Percentiles rank a stretch among this genome's conserved stretches.
Conservation (phyloP, 2,888 invertebrate species). For the Heliconius cydno region DNA sequence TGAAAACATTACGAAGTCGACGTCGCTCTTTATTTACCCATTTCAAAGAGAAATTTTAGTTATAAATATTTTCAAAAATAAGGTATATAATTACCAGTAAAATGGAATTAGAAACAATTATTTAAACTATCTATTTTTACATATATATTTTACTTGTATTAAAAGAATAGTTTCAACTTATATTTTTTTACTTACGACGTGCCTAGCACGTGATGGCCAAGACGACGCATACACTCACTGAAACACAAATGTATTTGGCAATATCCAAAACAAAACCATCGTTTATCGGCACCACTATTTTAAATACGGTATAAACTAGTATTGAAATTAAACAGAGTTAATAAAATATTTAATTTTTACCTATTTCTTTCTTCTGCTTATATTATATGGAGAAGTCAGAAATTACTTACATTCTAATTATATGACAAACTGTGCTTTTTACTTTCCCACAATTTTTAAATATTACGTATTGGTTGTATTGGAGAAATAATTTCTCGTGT, state of each 20-base stretch:
- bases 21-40: background rate
- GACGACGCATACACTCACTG: background rate
- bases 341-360: too few relatives aligned
- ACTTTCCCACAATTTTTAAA: too few relatives aligned
- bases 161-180: background rate
- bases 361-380: too few relatives aligned
- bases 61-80: background rate
- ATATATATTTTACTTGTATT: background rate
- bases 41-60: background rate
- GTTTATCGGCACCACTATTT: background rate
- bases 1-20: background rate
- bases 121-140: background rate
- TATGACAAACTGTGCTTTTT: too few relatives aligned
- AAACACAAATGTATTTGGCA: background rate
- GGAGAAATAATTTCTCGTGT: too few relatives aligned
- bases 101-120: background rate
- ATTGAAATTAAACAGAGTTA: background rate
- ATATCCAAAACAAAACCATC: background rate
- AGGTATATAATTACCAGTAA: background rate
- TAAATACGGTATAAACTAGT: background rate
- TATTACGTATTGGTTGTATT: too few relatives aligned
- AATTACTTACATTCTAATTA: too few relatives aligned
- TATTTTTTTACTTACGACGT: background rate
- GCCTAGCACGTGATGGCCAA: background rate
- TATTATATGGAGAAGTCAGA: too few relatives aligned